phyloP scores from a whole-genome alignment of 2,797 vertebrate genomes.

The Anniella stebbinsi region DNA sequence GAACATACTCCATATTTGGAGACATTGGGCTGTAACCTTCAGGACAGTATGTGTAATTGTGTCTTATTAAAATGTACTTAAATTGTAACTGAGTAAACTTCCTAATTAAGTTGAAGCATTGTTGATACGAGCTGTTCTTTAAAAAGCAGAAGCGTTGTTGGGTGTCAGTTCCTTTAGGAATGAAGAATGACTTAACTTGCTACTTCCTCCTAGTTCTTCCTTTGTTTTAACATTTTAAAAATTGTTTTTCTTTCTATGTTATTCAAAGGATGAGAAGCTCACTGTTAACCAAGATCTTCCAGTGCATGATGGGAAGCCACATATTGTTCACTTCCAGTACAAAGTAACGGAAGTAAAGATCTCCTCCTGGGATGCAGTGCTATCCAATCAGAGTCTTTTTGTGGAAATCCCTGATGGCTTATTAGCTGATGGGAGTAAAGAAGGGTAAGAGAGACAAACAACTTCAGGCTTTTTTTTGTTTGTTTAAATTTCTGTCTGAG shows the following conservation, averaged over 20 bases:
- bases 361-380: slow-evolving; percentile 92
- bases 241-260: neutral
- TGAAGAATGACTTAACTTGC: neutral
- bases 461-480: too few relatives aligned
- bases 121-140: neutral
- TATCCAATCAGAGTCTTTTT: slow-evolving; percentile 90
- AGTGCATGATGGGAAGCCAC: slow-evolving; percentile 85
- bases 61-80: neutral
- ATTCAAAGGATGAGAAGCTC: slow-evolving; percentile 89
- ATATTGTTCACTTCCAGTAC: slow-evolving; percentile 92
- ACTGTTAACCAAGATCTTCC: slow-evolving; percentile 91
- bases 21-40: neutral
- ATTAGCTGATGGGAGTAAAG: slow-evolving; percentile 95
- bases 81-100: neutral
- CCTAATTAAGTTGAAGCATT: neutral
- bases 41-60: neutral
- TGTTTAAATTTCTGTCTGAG: neutral
- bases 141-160: neutral
- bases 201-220: neutral
- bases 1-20: neutral
- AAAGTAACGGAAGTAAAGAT: slow-evolving; percentile 91
- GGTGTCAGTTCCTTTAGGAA: neutral
- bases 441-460: slow-evolving; percentile 84
- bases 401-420: slow-evolving; percentile 92
- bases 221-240: neutral